Percentiles rank a stretch among this genome's conserved stretches.
phyloP scores from a whole-genome alignment of 2,113 vertebrate species.

The Chunga burmeisteri region DNA sequence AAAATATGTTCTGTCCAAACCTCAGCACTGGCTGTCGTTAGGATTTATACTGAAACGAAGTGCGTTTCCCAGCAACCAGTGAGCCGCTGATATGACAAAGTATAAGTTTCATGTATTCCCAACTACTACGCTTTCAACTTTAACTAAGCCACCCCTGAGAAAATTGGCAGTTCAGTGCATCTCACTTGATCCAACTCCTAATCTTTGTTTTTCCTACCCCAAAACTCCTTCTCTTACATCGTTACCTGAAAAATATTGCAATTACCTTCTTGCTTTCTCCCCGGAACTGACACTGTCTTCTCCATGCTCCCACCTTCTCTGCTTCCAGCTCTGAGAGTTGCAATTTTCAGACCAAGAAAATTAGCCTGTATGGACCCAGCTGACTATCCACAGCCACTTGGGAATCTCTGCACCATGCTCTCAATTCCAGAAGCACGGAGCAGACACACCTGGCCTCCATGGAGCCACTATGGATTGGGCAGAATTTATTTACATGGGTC shows the following conservation, averaged over 20 bases:
- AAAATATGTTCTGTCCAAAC: background rate
- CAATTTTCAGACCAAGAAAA: slow-evolving; percentile 59
- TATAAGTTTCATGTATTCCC: background rate
- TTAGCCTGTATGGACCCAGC: slow-evolving; percentile 56
- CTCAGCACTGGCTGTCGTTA: background rate
- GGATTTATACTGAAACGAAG: background rate
- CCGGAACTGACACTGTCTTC: slow-evolving; percentile 56
- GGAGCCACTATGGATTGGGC: slow-evolving; percentile 57
- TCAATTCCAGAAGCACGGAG: slow-evolving; percentile 65
- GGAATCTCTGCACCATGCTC: slow-evolving; percentile 67
- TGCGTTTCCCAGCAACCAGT: background rate
- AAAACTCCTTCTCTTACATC: background rate
- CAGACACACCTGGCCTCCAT: slow-evolving; percentile 64
- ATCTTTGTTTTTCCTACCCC: background rate
- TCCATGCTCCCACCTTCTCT: slow-evolving; percentile 64
- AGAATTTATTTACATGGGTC: slow-evolving; percentile 53
- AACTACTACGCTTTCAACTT: background rate
- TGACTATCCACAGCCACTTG: slow-evolving; percentile 43
- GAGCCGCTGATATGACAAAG: background rate
- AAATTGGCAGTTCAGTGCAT: background rate
- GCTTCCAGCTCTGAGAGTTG: slow-evolving; percentile 64
- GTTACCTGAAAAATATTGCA: slow-evolving; percentile 23
- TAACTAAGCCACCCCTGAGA: background rate
- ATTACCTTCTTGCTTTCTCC: slow-evolving; percentile 17
- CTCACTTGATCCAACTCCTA: background rate